A percentile compares a stretch with the other conserved stretches of the same genome.
Conservation (phyloP, 2,888 invertebrate species). For the Coleophora flavipennella region DNA sequence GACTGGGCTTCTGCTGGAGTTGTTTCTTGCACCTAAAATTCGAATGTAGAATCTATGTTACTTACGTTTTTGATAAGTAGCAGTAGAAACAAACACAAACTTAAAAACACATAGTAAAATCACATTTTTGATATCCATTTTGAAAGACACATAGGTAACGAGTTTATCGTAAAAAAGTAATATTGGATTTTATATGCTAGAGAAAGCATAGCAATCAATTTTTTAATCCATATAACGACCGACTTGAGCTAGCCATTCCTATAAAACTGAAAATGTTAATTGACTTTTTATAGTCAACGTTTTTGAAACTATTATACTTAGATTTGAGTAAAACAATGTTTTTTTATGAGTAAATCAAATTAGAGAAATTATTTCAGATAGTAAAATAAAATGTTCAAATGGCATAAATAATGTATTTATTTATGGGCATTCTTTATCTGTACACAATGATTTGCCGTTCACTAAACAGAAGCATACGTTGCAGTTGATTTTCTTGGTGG, state of each 20-base stretch:
- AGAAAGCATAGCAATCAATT: background rate
- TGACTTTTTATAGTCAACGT: background rate
- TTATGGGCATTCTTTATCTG: constrained; percentile 31
- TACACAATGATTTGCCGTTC: constrained; percentile 43
- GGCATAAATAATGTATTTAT: constrained; percentile 8
- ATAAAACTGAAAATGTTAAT: too few relatives aligned
- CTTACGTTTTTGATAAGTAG: constrained; percentile 31
- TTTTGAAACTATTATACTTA: background rate
- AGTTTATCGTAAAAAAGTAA: background rate
- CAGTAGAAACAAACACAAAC: constrained; percentile 15
- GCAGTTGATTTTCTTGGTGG: constrained; percentile 23
- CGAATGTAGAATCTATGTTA: constrained; percentile 6
- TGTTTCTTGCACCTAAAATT: too few relatives aligned
- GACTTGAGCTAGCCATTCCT: background rate
- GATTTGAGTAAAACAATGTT: background rate
- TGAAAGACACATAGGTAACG: background rate
- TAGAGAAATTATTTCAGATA: too few relatives aligned
- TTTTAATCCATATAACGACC: background rate
- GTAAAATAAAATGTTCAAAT: too few relatives aligned
- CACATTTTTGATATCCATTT: constrained; percentile 3
- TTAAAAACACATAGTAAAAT: constrained; percentile 10
- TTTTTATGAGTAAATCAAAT: background rate
- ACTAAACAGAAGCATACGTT: constrained; percentile 47
- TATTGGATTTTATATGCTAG: background rate
- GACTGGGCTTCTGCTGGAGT: too few relatives aligned